A percentile compares a stretch with the other conserved stretches of the same genome.
These are phyloP conservation scores for Ichneumoninae sp. DNA, from an alignment of 2,888 invertebrate genomes.

Conservation along the genomic window DNA sequence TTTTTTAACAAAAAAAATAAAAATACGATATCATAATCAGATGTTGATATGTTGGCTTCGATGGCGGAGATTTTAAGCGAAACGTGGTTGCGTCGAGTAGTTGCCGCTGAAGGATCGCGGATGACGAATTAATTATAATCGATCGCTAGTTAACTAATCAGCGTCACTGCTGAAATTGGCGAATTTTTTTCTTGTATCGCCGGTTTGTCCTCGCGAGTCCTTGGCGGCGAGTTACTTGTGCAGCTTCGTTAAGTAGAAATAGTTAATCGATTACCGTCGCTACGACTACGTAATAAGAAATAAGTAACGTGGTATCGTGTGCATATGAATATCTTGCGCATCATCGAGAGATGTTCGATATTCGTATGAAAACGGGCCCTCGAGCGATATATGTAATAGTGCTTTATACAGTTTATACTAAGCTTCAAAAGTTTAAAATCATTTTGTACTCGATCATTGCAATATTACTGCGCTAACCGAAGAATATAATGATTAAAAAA, in stretches of 20 bases:
- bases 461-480: slow-evolving; percentile 81
- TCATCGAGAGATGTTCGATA: slow-evolving; percentile 48
- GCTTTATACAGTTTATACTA: slow-evolving; percentile 84
- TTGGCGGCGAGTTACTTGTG: slow-evolving; percentile 26
- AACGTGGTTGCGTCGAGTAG: slow-evolving; percentile 38
- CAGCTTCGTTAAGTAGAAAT: slow-evolving; percentile 48
- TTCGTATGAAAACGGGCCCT: slow-evolving; percentile 52
- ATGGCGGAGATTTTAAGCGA: slow-evolving; percentile 67
- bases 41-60: slow-evolving; percentile 70
- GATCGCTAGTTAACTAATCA: slow-evolving; percentile 30
- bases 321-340: slow-evolving; percentile 54
- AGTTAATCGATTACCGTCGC: slow-evolving; percentile 66
- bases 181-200: background rate
- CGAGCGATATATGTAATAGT: slow-evolving; percentile 76
- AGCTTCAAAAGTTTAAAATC: slow-evolving; percentile 79
- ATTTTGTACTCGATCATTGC: slow-evolving; percentile 83
- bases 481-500: slow-evolving; percentile 71
- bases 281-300: slow-evolving; percentile 62
- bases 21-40: slow-evolving; percentile 65
- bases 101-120: slow-evolving; percentile 62
- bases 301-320: slow-evolving; percentile 63
- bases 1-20: slow-evolving; percentile 34
- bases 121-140: slow-evolving; percentile 46
- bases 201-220: slow-evolving; percentile 10
- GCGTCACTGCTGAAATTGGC: slow-evolving; percentile 4